phyloP scores from a whole-genome alignment of 2,113 vertebrate genomes.

The Sinocyclocheilus anshuiensis region DNA sequence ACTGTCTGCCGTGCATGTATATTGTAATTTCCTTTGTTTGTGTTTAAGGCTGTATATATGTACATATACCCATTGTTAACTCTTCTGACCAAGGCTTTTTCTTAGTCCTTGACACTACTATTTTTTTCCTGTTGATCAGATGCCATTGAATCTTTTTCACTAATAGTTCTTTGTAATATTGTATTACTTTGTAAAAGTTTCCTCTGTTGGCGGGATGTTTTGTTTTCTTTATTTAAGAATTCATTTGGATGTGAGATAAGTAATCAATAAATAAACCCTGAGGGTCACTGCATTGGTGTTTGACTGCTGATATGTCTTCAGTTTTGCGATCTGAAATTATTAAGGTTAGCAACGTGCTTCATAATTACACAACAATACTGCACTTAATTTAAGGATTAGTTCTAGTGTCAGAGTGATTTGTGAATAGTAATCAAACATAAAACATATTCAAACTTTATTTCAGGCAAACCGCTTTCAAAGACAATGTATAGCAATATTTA shows the following conservation, averaged over 20 bases:
- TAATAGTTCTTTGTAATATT: conserved; percentile 54
- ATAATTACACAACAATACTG: not conserved
- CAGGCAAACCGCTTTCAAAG: not conserved
- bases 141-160: conserved; percentile 35
- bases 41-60: conserved; percentile 53
- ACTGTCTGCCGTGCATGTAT: conserved; percentile 27
- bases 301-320: not conserved
- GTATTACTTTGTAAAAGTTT: conserved; percentile 52
- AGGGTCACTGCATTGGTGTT: conserved; percentile 16
- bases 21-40: conserved; percentile 45
- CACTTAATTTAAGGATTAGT: not conserved
- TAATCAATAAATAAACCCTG: conserved; percentile 49
- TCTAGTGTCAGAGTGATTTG: not conserved
- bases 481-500: not conserved
- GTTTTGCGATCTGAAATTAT: not conserved
- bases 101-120: conserved; percentile 34
- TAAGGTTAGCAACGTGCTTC: not conserved
- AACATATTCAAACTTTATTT: conserved; percentile 29
- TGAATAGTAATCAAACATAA: not conserved
- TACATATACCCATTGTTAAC: conserved; percentile 44
- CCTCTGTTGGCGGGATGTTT: conserved; percentile 49
- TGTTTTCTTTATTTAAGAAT: conserved; percentile 58
- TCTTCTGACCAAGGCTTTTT: conserved; percentile 19
- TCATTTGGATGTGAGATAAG: conserved; percentile 53
- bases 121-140: conserved; percentile 37